These are phyloP conservation scores for Drosophila oshimai DNA, from an alignment of 1,140 invertebrate species.

Conservation along the genomic window DNA sequence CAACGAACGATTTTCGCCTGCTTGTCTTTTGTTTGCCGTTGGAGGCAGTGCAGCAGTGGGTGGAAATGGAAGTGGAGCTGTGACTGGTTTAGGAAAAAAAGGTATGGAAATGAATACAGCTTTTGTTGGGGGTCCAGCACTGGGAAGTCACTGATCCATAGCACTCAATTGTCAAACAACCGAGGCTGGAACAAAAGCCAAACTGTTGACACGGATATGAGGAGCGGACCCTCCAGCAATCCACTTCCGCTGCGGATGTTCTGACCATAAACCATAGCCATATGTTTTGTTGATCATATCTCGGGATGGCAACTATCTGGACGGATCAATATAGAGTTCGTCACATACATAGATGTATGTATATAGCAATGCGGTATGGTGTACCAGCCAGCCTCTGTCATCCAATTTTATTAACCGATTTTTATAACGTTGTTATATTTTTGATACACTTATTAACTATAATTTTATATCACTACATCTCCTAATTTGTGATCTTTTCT, in stretches of 20 bases:
- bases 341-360: no score
- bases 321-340: background rate
- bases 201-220: slow-evolving; percentile 63
- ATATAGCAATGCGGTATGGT: no score
- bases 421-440: no score
- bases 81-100: background rate
- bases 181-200: slow-evolving; percentile 46
- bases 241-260: slow-evolving; percentile 40
- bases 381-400: no score
- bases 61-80: slow-evolving; percentile 25
- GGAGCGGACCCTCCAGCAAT: background rate
- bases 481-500: no score
- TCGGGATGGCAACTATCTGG: background rate
- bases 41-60: slow-evolving; percentile 21
- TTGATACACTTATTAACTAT: background rate
- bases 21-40: slow-evolving; percentile 53
- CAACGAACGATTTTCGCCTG: slow-evolving; percentile 65
- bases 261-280: slow-evolving; percentile 10
- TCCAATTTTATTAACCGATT: no score
- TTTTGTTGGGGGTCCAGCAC: slow-evolving; percentile 40
- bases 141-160: slow-evolving; percentile 65
- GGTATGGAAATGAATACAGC: slow-evolving; percentile 19
- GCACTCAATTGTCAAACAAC: slow-evolving; percentile 65
- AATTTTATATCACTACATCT: background rate
- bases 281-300: background rate